Conservation (phyloP, 2,888 invertebrate species). For the Stenolophus ochropezus region DNA sequence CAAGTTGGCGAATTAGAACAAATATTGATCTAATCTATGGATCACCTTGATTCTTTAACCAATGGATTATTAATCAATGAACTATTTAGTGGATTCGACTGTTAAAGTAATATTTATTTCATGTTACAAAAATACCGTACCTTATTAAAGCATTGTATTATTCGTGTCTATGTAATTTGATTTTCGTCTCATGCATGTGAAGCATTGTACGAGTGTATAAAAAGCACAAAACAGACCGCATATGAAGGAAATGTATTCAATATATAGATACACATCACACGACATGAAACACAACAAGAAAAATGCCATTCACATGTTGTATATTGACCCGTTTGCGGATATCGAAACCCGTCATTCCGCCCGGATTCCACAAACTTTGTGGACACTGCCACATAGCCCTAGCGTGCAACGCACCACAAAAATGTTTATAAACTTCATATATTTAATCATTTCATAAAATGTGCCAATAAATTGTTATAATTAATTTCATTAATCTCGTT, state of each 20-base stretch:
- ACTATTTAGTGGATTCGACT: too few relatives aligned
- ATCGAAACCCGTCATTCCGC: conserved; percentile 14
- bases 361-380: neutral
- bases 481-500: neutral
- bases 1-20: too few relatives aligned
- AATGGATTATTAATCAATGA: too few relatives aligned
- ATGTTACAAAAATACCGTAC: too few relatives aligned
- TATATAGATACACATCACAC: conserved; percentile 37
- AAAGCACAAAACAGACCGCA: conserved; percentile 10
- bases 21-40: too few relatives aligned
- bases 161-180: neutral
- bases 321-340: conserved; percentile 36
- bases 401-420: neutral
- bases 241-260: conserved; percentile 40
- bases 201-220: neutral
- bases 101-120: too few relatives aligned
- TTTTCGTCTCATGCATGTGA: neutral
- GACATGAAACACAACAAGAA: conserved; percentile 35
- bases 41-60: too few relatives aligned
- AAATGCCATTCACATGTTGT: conserved; percentile 33
- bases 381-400: neutral
- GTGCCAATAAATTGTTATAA: neutral
- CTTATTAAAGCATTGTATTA: too few relatives aligned
- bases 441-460: too few relatives aligned
- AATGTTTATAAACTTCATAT: too few relatives aligned